phyloP scores from a whole-genome alignment of 2,797 vertebrate species.

The Capromys pilorides region DNA sequence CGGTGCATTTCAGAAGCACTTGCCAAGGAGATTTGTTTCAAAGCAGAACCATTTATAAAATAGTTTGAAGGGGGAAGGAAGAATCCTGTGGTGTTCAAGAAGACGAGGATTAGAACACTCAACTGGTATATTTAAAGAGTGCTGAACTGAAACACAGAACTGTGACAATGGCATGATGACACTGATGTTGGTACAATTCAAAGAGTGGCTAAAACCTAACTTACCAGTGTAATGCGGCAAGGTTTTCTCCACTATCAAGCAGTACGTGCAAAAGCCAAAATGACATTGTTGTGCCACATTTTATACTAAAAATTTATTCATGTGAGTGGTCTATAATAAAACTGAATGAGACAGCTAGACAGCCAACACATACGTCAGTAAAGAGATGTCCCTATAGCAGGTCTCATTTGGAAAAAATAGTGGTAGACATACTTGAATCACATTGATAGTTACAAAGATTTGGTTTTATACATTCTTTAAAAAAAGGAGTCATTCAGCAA shows the following conservation, averaged over 20 bases:
- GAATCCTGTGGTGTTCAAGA: conserved; percentile 94
- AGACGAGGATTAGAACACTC: conserved; percentile 87
- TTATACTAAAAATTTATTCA: conserved; percentile 85
- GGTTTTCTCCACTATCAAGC: conserved; percentile 85
- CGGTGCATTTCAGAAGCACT: conserved; percentile 98
- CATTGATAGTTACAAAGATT: conserved; percentile 89
- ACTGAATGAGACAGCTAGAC: conserved; percentile 83
- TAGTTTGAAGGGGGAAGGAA: conserved; percentile 97
- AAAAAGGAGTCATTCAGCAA: neutral
- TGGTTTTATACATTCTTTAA: conserved; percentile 86
- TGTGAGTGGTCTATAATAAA: conserved; percentile 87
- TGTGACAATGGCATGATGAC: conserved; percentile 93
- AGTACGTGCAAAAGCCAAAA: conserved; percentile 85
- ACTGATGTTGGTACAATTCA: conserved; percentile 83
- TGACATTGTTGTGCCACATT: conserved; percentile 86
- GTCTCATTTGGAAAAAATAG: conserved; percentile 82
- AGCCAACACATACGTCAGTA: conserved; percentile 80
- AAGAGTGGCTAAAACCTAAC: conserved; percentile 78
- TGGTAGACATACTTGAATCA: conserved; percentile 86
- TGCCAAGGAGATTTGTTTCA: conserved; percentile 97
- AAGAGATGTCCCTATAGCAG: conserved; percentile 86
- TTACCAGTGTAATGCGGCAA: conserved; percentile 82
- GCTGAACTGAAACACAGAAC: conserved; percentile 95
- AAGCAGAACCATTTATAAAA: conserved; percentile 96
- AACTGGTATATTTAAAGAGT: conserved; percentile 93